Conservation (phyloP, 2,113 vertebrate genomes). For the Chloropsis cyanopogon region DNA sequence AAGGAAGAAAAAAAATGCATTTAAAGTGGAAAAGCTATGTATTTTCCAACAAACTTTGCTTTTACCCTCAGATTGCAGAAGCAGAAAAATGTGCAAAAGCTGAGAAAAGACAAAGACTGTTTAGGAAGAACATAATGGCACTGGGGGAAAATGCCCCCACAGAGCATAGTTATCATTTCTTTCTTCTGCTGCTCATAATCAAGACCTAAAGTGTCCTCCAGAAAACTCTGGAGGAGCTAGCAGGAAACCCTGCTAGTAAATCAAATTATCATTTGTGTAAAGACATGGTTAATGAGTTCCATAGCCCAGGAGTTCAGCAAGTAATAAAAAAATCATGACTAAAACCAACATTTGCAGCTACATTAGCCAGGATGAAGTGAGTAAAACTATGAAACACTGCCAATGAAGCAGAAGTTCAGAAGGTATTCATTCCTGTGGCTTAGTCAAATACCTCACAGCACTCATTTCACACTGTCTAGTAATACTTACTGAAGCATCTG, state of each 20-base stretch:
- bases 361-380: conserved; percentile 39
- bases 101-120: background rate
- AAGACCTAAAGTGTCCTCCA: background rate
- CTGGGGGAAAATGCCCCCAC: background rate
- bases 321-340: background rate
- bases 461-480: conserved; percentile 14
- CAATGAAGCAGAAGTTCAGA: conserved; percentile 17
- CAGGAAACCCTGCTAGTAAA: background rate
- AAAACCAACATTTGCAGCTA: background rate
- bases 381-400: conserved; percentile 9
- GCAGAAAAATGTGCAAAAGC: background rate
- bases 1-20: background rate
- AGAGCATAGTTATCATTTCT: background rate
- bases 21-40: background rate
- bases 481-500: conserved; percentile 6
- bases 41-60: background rate
- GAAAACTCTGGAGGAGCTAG: background rate
- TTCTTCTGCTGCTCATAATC: background rate
- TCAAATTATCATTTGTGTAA: background rate
- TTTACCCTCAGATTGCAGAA: background rate
- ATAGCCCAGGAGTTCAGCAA: background rate
- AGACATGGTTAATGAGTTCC: conserved; percentile 1
- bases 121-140: background rate
- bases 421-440: conserved; percentile 20
- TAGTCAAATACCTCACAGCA: background rate